These are phyloP conservation scores for Fistularia tabacaria DNA, from an alignment of 2,797 vertebrate species.

Conservation along the genomic window DNA sequence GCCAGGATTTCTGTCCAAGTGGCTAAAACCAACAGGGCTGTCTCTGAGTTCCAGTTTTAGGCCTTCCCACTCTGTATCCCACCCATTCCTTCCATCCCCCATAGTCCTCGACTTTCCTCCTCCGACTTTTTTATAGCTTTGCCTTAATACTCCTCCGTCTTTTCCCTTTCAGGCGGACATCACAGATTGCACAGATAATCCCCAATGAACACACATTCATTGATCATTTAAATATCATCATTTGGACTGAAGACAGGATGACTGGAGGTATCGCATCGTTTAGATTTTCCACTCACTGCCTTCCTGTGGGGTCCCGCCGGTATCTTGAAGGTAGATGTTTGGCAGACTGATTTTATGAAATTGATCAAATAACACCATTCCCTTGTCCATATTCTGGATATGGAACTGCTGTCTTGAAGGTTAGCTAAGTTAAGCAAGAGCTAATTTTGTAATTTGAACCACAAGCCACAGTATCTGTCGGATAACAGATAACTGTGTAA, in stretches of 20 bases:
- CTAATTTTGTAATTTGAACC: too few relatives aligned
- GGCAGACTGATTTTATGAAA: too few relatives aligned
- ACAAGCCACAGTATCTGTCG: too few relatives aligned
- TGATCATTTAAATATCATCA: slow-evolving; percentile 42
- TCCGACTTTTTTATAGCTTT: slow-evolving; percentile 46
- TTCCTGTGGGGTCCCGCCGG: too few relatives aligned
- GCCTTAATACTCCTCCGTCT: slow-evolving; percentile 46
- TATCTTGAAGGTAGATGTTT: too few relatives aligned
- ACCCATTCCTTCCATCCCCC: slow-evolving; percentile 16
- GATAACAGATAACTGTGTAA: too few relatives aligned
- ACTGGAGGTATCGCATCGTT: slow-evolving; percentile 21
- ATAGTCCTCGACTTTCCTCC: slow-evolving; percentile 20
- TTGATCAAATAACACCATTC: too few relatives aligned
- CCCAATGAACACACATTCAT: slow-evolving; percentile 32
- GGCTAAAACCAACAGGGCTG: slow-evolving; percentile 45
- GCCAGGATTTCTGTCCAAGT: slow-evolving; percentile 50
- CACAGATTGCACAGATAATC: slow-evolving; percentile 62
- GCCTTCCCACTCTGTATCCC: slow-evolving; percentile 20
- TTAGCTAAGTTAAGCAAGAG: too few relatives aligned
- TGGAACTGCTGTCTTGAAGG: too few relatives aligned
- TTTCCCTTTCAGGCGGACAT: slow-evolving; percentile 47
- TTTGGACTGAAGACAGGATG: slow-evolving; percentile 21
- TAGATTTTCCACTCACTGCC: background rate
- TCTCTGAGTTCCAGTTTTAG: slow-evolving; percentile 39
- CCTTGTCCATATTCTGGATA: too few relatives aligned